Conservation (phyloP, 2,113 vertebrate genomes). For the Pavo muticus region DNA sequence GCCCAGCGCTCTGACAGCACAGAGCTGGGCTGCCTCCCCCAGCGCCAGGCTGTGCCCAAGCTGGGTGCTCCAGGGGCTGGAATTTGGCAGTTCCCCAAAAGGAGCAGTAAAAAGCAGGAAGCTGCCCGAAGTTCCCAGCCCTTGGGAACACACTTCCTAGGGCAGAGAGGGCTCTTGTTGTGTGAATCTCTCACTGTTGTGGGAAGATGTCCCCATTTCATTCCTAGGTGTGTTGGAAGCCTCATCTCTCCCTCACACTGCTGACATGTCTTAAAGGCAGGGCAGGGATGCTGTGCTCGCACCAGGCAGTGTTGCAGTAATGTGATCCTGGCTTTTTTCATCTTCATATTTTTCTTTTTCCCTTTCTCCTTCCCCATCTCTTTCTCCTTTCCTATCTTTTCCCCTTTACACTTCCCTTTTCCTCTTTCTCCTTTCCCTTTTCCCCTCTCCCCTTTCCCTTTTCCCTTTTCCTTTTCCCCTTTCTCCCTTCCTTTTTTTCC, state of each 20-base stretch:
- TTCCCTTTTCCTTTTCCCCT: not conserved
- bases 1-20: not conserved
- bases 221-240: not conserved
- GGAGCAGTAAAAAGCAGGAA: not conserved
- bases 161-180: not conserved
- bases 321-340: no score
- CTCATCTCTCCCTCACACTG: accelerated
- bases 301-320: not conserved
- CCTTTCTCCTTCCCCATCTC: not conserved
- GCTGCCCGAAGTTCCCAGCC: not conserved
- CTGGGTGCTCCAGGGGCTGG: not conserved
- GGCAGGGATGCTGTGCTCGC: not conserved
- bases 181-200: not conserved
- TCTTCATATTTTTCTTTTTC: not conserved
- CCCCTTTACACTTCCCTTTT: no score
- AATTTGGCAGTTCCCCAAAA: not conserved
- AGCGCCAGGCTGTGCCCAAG: not conserved
- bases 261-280: not conserved
- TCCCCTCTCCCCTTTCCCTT: not conserved
- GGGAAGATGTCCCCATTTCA: not conserved
- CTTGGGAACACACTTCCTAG: not conserved
- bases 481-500: no score
- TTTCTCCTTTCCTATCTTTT: not conserved
- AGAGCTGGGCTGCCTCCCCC: not conserved
- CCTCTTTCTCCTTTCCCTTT: no score